phyloP scores from a whole-genome alignment of 2,888 invertebrate genomes.

The Drosophila recens region DNA sequence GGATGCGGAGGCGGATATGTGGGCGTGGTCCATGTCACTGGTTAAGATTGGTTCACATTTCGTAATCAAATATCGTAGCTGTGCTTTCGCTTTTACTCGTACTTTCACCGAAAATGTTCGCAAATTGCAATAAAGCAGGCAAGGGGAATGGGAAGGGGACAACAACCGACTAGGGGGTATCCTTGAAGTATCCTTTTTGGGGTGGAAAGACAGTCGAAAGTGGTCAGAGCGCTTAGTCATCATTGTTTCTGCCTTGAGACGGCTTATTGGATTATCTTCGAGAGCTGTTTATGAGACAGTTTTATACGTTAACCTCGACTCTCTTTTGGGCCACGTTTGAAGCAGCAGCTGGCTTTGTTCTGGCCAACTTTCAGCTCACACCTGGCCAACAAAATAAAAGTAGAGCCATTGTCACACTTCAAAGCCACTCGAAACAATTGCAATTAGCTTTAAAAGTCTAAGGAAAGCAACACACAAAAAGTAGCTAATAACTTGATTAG shows the following conservation, averaged over 20 bases:
- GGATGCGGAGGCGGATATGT: background rate
- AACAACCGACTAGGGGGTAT: conserved; percentile 17
- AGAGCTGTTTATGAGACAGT: conserved; percentile 71
- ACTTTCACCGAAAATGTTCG: conserved; percentile 60
- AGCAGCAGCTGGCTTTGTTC: conserved; percentile 36
- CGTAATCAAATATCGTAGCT: conserved; percentile 71
- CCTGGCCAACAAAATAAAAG: conserved; percentile 9
- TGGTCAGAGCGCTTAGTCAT: conserved; percentile 30
- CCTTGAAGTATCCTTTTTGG: conserved; percentile 19
- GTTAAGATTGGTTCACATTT: conserved; percentile 49
- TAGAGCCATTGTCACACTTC: conserved; percentile 30
- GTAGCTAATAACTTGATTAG: conserved; percentile 68
- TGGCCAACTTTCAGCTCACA: conserved; percentile 10
- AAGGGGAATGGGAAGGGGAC: conserved; percentile 8
- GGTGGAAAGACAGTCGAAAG: conserved; percentile 19
- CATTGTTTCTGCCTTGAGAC: conserved; percentile 49
- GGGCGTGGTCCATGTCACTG: conserved; percentile 17
- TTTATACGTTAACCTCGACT: conserved; percentile 58
- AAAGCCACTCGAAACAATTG: conserved; percentile 29
- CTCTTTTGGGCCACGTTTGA: too few species aligned
- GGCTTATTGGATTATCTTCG: conserved; percentile 73
- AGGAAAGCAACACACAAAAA: conserved; percentile 22
- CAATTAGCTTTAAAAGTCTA: conserved; percentile 54
- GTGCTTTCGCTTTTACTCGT: conserved; percentile 52
- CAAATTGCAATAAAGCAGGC: conserved; percentile 80